Conservation (phyloP, 2,797 vertebrate species). For the Artibeus jamaicensis region DNA sequence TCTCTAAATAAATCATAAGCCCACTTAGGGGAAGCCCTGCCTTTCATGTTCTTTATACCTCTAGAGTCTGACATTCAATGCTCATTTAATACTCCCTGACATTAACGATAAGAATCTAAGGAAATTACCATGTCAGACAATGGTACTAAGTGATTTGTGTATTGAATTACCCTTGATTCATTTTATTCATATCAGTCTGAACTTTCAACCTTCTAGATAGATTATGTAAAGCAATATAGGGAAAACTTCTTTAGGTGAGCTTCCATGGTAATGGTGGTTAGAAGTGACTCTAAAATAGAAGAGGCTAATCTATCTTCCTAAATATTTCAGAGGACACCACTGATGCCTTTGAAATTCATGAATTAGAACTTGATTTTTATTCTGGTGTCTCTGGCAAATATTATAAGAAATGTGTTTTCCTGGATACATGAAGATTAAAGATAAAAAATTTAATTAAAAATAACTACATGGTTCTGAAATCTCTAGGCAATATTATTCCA, state of each 20-base stretch:
- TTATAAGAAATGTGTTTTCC: constrained; percentile 4
- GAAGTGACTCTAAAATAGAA: neutral
- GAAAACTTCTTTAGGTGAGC: neutral
- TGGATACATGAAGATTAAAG: neutral
- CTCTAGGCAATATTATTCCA: neutral
- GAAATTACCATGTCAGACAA: neutral
- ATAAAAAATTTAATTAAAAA: neutral
- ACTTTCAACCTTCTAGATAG: neutral
- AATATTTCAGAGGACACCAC: neutral
- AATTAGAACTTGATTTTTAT: neutral
- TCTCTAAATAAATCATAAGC: constrained; percentile 18
- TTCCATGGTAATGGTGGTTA: neutral
- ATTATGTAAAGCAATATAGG: constrained; percentile 4
- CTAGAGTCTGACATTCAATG: neutral
- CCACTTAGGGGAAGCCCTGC: neutral
- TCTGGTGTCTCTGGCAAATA: neutral
- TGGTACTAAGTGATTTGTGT: neutral
- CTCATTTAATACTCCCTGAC: neutral
- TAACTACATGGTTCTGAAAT: neutral
- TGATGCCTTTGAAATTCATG: neutral
- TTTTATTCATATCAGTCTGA: neutral
- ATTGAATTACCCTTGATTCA: neutral
- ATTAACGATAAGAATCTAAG: constrained; percentile 19
- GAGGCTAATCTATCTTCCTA: neutral
- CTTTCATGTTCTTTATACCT: neutral